These are phyloP conservation scores for Didymodactylos carnosus DNA, from an alignment of 2,888 invertebrate genomes.

Conservation along the genomic window DNA sequence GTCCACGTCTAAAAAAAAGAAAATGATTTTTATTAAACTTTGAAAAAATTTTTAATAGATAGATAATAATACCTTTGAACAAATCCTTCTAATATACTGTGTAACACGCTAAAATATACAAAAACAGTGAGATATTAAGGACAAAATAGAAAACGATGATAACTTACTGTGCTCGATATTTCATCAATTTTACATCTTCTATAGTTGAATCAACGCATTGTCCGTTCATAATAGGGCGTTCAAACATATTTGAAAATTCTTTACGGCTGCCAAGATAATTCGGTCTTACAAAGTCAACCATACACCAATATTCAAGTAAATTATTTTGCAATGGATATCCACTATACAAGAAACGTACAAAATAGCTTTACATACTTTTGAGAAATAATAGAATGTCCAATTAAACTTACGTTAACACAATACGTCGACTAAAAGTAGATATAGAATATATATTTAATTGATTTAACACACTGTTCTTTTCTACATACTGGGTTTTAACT, in stretches of 20 bases:
- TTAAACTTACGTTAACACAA: constrained; percentile 78
- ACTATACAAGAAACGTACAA: constrained; percentile 32
- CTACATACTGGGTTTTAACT: constrained; percentile 55
- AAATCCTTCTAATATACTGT: constrained; percentile 77
- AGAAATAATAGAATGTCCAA: too few relatives aligned
- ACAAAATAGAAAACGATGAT: too few relatives aligned
- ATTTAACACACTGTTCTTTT: too few relatives aligned
- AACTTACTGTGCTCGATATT: constrained; percentile 84
- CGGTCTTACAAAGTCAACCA: constrained; percentile 95
- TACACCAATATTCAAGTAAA: constrained; percentile 72
- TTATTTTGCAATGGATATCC: constrained; percentile 97
- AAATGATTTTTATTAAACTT: background rate
- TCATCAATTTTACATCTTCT: constrained; percentile 74
- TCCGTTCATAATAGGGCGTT: constrained; percentile 89
- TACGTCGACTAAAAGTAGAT: constrained; percentile 46
- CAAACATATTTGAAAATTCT: constrained; percentile 95
- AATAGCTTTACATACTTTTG: too few relatives aligned
- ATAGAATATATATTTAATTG: background rate
- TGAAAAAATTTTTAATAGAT: background rate
- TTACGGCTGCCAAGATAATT: constrained; percentile 87
- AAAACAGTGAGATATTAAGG: too few relatives aligned
- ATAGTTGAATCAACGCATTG: constrained; percentile 91
- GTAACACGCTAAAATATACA: too few relatives aligned
- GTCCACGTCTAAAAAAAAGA: constrained; percentile 51
- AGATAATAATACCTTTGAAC: constrained; percentile 46